Evolutionary conservation across 2,888 invertebrate species (phyloP).

Genomic region (Drosophila sordidula): DNA sequence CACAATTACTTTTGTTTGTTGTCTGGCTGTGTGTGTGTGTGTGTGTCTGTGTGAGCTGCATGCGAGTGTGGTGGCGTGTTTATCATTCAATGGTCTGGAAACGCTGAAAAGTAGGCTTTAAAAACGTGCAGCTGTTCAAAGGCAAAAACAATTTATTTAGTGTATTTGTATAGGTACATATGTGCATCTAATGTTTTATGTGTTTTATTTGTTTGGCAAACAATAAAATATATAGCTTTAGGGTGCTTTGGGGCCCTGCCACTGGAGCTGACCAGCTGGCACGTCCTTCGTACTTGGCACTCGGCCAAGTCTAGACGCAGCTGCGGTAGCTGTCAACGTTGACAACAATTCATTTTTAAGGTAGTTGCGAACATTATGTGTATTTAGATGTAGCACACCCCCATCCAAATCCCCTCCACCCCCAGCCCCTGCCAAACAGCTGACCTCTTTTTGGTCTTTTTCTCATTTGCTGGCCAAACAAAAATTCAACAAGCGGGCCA

Average conservation of each 20-base stretch:
- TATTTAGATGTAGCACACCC: neutral
- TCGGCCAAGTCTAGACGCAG: constrained; percentile 48
- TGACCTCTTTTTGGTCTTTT: constrained; percentile 3
- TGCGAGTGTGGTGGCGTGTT: neutral
- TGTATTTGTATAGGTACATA: neutral
- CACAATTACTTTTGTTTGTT: constrained; percentile 18
- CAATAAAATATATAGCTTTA: neutral
- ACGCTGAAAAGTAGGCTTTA: constrained; percentile 53
- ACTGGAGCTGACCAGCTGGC: constrained; percentile 24
- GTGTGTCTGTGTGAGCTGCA: constrained; percentile 1
- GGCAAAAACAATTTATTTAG: constrained; percentile 1
- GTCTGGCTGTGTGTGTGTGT: neutral
- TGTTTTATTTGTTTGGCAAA: neutral
- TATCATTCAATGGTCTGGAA: neutral
- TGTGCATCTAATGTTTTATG: neutral
- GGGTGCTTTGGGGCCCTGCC: neutral
- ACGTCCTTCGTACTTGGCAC: constrained; percentile 46
- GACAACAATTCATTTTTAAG: constrained; percentile 56
- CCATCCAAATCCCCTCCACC: neutral
- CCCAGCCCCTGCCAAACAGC: neutral
- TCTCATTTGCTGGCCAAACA: constrained; percentile 5
- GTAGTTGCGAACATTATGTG: constrained; percentile 13
- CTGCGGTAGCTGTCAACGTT: constrained; percentile 68
- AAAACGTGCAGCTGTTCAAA: constrained; percentile 3
- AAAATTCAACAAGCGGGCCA: constrained; percentile 43